Base-by-base conservation (phyloP, 1,140 invertebrate genomes). In the Melitaea cinxia region DNA sequence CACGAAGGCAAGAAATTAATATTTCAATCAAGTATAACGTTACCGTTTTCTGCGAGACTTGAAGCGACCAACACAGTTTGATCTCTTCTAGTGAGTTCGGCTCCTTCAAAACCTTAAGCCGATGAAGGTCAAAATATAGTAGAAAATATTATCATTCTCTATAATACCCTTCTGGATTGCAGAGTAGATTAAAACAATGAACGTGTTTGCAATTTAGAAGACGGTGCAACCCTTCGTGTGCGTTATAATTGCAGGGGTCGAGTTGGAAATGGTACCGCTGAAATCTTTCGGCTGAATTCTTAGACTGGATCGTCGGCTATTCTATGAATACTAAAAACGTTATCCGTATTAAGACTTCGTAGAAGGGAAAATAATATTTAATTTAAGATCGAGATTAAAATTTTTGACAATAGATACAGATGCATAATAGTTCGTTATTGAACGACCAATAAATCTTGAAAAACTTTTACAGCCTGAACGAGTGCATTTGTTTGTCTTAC, bases 131-230 rank as follows among this genome's bases (percentile, higher is more conserved):
- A 69, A 49, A 57, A 15, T 78, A 74, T 54, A 80, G 59, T 77
- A 74, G 82, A 67, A 56, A 68, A 73, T 74, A 71, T 79, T 71
- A 75, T 72, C 73, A 78, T 82, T 76, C 73, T 75, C 65, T 82
- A 76, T 83, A 82, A 85, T 79, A 83, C 72, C 75, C 72, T 77
- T 76, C 73, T 77, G 74, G 62, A 71, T 74, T 77, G 69, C 71
- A 67, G 70, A 83, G 80, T 78, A 83, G 80, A 88, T 88, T 89
- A 89, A 86, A 82, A 88, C 85, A 88, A 89, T 86, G 85, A 75
- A 89, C 83, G 82, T 88, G 83, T 79, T 83, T 82, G 79, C 80
- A 89, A 89, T 89, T 80, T 79, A 59, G 75, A 86, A 78, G 80
- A 73, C 77, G 76, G 65, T 89, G 86, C 84, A 85, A 84, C 86